Evolutionary conservation across 2,888 invertebrate species (phyloP), one percentile per base, ranked within the genome.

Genomic region (Suillia variegata): DNA sequence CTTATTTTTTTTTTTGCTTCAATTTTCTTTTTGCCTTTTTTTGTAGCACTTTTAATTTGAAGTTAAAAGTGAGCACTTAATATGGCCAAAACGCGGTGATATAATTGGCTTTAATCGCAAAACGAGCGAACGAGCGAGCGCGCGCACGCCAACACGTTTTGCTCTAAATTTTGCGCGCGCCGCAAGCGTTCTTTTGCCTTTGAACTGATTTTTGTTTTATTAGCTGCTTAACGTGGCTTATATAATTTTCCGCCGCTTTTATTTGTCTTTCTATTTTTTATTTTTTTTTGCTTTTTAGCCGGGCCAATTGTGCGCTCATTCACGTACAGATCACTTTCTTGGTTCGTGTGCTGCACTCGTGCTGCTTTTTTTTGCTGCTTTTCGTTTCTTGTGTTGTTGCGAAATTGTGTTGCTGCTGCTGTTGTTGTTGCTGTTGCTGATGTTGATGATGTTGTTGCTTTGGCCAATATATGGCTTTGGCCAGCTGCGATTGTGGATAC

Each of bases 371-470:
- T 5, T 31, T 31, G 31, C 6, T 31, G 31, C 31, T 31, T 5
- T 5, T 38, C 38, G 38, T 48, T 22, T 12, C 22, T 49, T 48
- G 20, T 50, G 13, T 13, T 50, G 13, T 13, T 38, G 26, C 26
- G 10, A 26, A 26, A 12, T 6, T 26, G 47, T 17, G 24, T 51
- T n/a, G 26, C 13, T 45, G 51, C 42, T 56, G 48, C 53, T 48
- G 55, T 18, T 48, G 47, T 49, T 48, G 47, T 49, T 63, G 24
- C 57, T 54, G 50, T 26, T 31, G 56, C 48, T 54, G 21, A 15
- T 48, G 55, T 18, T 48, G 47, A 45, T n/a, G n/a, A n/a, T 63
- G 24, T 54, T 54, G 50, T 26, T 31, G 56, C 48, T 54, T 33
- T 48, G 21, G 3, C 18, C 50, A 24, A 33, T 13, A 38, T 38